Evolutionary conservation across 2,113 vertebrate species (phyloP), one percentile per base, ranked within the genome.

Genomic region (Sisor rabdophorus): DNA sequence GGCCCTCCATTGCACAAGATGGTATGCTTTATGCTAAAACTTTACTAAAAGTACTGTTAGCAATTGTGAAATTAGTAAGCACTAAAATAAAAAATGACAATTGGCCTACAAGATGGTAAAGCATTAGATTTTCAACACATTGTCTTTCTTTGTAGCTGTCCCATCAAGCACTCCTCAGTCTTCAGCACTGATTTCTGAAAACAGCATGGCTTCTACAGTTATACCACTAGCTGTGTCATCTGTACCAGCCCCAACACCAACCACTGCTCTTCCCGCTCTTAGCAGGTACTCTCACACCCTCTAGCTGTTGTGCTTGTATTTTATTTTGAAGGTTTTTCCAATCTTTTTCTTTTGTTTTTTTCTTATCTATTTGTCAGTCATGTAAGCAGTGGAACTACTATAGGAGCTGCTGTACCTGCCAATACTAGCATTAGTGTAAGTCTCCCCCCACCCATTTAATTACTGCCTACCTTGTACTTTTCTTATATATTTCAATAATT

Each of bases 401-500:
- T 94, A 85, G 90, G 86, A 60, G 91, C 93, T 3, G 86, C 87
- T 1, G 91, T 92, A 1, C 79, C 92, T 30, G 87, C 93, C 67
- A 89, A 85, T 77, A 85, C 93, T 3, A 86, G 94, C 52, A 90
- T 93, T 50, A 87, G 88, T 28, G 97, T 98, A 91, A 94, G 95
- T 88, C n/a, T n/a, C 16, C 59, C 3, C 32, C 36, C 32, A n/a
- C 30, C 24, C 13, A 2, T 48, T 11, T 9, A 17, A 11, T 11
- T 3, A 3, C 22, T 75, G 7, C 20, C 22, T 40, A 63, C 10
- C 0, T 44, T 9, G 13, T 32, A 40, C 11, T 11, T n/a, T 48
- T 16, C 12, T 24, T 65, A 22, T 32, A 20, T 40, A 12, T 11
- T 65, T 44, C 22, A 44, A 22, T 36, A 36, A 36, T 36, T 36